Conservation (phyloP, 1,140 invertebrate genomes). For the Pseudomyrmex cubaensis region DNA sequence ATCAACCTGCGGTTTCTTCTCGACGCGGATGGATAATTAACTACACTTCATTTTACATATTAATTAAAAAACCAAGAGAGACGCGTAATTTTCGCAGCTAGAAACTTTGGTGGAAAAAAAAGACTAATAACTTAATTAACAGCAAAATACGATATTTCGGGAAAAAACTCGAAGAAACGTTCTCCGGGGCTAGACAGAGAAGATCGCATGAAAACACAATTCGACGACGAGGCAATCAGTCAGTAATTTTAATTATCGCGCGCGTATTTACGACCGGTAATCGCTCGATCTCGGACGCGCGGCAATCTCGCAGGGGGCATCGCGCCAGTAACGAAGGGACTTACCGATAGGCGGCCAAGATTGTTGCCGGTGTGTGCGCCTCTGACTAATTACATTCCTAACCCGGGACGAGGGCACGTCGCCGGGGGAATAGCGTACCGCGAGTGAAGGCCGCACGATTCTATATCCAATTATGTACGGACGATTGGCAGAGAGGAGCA, state of each 20-base stretch:
- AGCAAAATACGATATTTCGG: no score
- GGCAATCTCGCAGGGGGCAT: conserved; percentile 64
- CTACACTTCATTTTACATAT: background rate
- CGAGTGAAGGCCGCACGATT: conserved; percentile 63
- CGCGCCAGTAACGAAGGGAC: conserved; percentile 67
- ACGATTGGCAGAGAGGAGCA: conserved; percentile 73
- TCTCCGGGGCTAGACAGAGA: background rate
- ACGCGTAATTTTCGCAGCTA: background rate
- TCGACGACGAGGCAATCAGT: conserved; percentile 68
- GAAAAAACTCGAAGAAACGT: no score
- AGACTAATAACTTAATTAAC: no score
- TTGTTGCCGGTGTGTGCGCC: conserved; percentile 71
- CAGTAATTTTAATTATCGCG: conserved; percentile 79
- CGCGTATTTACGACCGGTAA: conserved; percentile 77
- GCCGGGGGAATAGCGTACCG: conserved; percentile 12
- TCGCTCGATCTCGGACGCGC: conserved; percentile 73
- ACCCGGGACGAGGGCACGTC: conserved; percentile 62
- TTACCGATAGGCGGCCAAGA: conserved; percentile 74
- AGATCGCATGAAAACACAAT: conserved; percentile 27
- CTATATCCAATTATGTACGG: conserved; percentile 81
- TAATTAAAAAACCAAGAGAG: conserved; percentile 20
- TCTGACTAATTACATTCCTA: conserved; percentile 83
- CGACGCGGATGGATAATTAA: background rate
- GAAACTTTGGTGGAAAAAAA: background rate
- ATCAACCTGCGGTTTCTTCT: background rate